Evolutionary conservation across 2,797 vertebrate species (phyloP).

Genomic region (Falco concolor): DNA sequence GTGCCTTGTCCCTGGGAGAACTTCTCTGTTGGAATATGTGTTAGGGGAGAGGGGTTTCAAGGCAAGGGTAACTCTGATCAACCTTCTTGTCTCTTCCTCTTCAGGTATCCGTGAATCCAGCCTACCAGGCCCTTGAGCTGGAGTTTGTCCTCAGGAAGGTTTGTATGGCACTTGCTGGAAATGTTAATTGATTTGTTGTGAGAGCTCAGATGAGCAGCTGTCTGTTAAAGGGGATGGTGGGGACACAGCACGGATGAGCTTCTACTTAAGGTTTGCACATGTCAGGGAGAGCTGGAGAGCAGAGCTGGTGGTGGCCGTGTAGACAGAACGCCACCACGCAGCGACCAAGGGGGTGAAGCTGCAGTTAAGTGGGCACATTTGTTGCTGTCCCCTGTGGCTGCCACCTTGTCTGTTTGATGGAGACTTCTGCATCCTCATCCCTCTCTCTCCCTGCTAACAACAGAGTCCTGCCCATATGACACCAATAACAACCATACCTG

Average conservation of each 20-base stretch:
- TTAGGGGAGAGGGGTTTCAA: neutral
- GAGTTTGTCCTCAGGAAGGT: slow-evolving; percentile 85
- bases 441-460: neutral
- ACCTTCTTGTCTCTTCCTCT: neutral
- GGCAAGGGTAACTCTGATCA: neutral
- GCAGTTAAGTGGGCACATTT: neutral
- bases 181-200: neutral
- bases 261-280: neutral
- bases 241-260: neutral
- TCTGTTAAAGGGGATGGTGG: neutral
- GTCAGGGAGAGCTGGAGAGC: neutral
- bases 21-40: neutral
- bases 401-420: neutral
- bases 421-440: neutral
- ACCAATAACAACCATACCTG: neutral
- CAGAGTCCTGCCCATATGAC: neutral
- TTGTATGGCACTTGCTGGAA: neutral
- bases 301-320: neutral
- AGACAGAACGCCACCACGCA: neutral
- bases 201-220: fast-evolving
- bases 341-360: neutral
- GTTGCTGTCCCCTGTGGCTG: neutral
- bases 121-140: slow-evolving; percentile 85
- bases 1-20: neutral
- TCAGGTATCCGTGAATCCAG: slow-evolving; percentile 90